Base-by-base conservation (phyloP, 2,797 vertebrate species). In the Diplodus sargus region DNA sequence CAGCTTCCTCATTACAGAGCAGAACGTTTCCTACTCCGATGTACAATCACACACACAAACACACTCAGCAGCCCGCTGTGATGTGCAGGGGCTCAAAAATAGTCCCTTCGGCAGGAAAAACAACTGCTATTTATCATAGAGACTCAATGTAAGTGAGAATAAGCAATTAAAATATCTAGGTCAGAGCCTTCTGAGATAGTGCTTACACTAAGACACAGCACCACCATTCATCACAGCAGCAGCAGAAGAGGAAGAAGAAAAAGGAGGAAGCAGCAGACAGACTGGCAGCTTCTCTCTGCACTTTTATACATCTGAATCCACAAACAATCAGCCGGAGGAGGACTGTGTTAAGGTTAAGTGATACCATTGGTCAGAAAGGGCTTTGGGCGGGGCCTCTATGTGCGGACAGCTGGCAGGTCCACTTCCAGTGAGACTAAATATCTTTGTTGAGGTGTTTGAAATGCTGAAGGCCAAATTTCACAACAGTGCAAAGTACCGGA, bases 161-260 rank as follows among this genome's bases (percentile, higher is more conserved):
- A 86, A 91, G 85, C 91, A 94, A 94, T 94, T 94, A 93, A 93
- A 93, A 87, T 85, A 95, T 92, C 60, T 94, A 89, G 93, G 93
- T 94, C 92, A 92, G 84, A 82, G 90, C 74, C 91, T 91, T 90
- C 72, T 91, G 84, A 85, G 89, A 89, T 89, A 67, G 78, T 85
- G 84, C 90, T 91, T 87, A 87, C 89, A 85, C 82, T 85, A 79
- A 84, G 83, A 86, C 81, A 63, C 62, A 53, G 77, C 81, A 54
- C 15, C 67, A 68, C 86, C 74, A 90, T 91, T 89, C 82, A 90
- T 92, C 91, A 91, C 82, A 57, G 53, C 28, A 83, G 78, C 1
- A 23, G 69, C 67, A 17, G 61, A 65, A 2, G 58, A 76, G 16
- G 34, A 71, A n/a, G 60, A 54, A 17, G 76, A 76, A 58, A 34